Percentiles rank a stretch among this genome's conserved stretches.
These are phyloP conservation scores for Aldrovandia affinis DNA, from an alignment of 2,797 vertebrate species.

Conservation along the genomic window DNA sequence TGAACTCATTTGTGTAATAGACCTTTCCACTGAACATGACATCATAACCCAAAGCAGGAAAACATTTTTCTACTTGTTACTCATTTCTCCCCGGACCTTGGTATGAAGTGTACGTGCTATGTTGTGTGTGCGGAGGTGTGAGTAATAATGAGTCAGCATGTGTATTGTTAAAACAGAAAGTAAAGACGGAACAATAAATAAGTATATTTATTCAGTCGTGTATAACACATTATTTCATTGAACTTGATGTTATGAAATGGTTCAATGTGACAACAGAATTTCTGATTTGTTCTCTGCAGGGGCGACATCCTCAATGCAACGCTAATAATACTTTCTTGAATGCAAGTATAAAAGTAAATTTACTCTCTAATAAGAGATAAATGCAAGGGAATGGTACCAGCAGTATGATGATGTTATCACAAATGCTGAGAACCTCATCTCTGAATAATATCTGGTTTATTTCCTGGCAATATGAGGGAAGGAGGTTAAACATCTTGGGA, in stretches of 20 bases:
- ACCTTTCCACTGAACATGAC: neutral
- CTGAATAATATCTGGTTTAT: neutral
- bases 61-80: neutral
- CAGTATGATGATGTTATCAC: neutral
- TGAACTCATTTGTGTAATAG: constrained; percentile 12
- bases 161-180: neutral
- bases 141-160: neutral
- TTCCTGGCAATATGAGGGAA: neutral
- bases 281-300: constrained; percentile 41
- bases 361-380: neutral
- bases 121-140: constrained; percentile 1
- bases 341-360: constrained; percentile 7
- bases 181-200: constrained; percentile 33
- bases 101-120: neutral
- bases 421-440: neutral
- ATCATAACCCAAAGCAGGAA: constrained; percentile 24
- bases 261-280: constrained; percentile 49
- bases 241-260: constrained; percentile 55
- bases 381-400: neutral
- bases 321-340: constrained; percentile 13
- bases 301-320: constrained; percentile 30
- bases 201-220: constrained; percentile 46
- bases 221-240: constrained; percentile 52
- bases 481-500: neutral
- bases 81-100: neutral